A percentile compares a stretch with the other conserved stretches of the same genome.
Evolutionary conservation across 1,140 invertebrate species (phyloP).

Genomic region (Anagrus nilaparvatae): DNA sequence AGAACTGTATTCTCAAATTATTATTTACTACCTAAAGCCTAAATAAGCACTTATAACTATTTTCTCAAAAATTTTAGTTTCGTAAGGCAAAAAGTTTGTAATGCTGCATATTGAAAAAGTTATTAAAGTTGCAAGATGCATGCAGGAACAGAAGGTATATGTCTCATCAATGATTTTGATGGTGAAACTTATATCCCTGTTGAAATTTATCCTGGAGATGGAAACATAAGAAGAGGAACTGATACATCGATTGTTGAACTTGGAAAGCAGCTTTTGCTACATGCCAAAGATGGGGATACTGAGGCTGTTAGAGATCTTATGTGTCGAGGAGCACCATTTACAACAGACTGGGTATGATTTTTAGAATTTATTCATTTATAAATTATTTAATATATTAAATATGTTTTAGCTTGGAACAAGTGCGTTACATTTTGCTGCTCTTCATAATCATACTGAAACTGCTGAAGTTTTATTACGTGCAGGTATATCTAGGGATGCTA

Average conservation of each 20-base stretch:
- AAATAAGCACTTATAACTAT: too few species aligned
- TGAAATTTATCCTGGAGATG: conserved; percentile 33
- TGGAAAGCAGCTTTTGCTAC: conserved; percentile 71
- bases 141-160: conserved; percentile 29
- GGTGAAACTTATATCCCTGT: conserved; percentile 33
- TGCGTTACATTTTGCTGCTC: conserved; percentile 77
- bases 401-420: conserved; percentile 69
- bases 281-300: conserved; percentile 67
- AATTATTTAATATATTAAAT: conserved; percentile 4
- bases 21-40: too few species aligned
- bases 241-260: conserved; percentile 54
- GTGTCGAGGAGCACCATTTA: conserved; percentile 80
- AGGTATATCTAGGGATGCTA: conserved; percentile 76
- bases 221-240: conserved; percentile 23
- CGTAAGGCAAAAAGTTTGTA: background rate
- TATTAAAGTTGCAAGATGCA: conserved; percentile 30
- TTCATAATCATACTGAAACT: conserved; percentile 70
- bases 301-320: conserved; percentile 69
- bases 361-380: background rate
- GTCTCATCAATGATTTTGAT: conserved; percentile 31
- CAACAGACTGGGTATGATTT: conserved; percentile 74
- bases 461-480: conserved; percentile 73
- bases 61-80: background rate
- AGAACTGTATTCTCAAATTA: too few species aligned
- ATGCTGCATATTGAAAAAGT: conserved; percentile 6